Evolutionary conservation across 2,113 vertebrate species (phyloP).

Genomic region (Dascyllus trimaculatus): DNA sequence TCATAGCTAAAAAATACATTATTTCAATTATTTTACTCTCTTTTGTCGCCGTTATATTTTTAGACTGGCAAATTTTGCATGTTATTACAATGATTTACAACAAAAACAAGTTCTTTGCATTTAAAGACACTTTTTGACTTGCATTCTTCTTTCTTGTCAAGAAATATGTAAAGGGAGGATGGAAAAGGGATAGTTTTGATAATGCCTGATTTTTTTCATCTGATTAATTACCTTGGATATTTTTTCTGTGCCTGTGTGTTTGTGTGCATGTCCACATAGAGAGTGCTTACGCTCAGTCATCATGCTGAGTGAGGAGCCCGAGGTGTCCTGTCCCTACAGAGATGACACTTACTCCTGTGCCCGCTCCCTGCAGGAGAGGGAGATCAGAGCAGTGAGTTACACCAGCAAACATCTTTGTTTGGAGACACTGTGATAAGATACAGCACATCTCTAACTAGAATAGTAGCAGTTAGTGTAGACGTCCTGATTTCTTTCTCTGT

Average conservation of each 20-base stretch:
- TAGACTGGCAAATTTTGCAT: no score
- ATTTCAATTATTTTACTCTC: no score
- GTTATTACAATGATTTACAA: no score
- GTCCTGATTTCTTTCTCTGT: not conserved
- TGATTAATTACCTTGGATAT: not conserved
- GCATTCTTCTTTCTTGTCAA: no score
- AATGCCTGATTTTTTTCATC: not conserved
- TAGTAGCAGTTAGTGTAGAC: no score
- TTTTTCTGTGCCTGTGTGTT: slow-evolving; percentile 1
- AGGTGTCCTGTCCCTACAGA: slow-evolving; percentile 89
- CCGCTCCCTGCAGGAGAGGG: slow-evolving; percentile 88
- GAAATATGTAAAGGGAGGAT: no score
- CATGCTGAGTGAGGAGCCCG: slow-evolving; percentile 87
- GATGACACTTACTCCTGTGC: slow-evolving; percentile 87
- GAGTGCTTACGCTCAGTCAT: slow-evolving; percentile 89
- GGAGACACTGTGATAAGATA: not conserved
- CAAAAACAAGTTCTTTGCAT: no score
- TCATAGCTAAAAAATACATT: no score
- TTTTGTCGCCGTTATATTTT: no score
- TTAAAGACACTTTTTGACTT: no score
- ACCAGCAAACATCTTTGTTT: slow-evolving; percentile 1
- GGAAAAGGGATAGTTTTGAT: no score
- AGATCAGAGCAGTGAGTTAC: slow-evolving; percentile 88
- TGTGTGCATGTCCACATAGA: slow-evolving; percentile 65
- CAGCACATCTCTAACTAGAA: no score